Percentiles rank a stretch among this genome's conserved stretches.
Conservation (phyloP, 1,140 invertebrate genomes). For the Limonius californicus region DNA sequence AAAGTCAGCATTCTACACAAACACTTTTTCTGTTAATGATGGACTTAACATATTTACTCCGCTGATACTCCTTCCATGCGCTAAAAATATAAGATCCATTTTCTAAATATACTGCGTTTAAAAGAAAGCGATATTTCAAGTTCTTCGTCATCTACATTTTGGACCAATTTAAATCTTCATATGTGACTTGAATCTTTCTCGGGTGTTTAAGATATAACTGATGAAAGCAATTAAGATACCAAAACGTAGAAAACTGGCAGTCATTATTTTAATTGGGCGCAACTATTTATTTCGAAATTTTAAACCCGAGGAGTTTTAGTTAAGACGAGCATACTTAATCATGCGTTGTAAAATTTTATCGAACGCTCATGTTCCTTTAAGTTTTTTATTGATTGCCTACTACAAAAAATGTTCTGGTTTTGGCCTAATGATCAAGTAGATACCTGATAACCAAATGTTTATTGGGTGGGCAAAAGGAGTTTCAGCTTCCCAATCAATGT, state of each 20-base stretch:
- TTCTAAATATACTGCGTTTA: too few relatives aligned
- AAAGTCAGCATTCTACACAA: slow-evolving; percentile 1
- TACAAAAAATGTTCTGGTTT: too few relatives aligned
- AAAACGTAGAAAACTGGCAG: background rate
- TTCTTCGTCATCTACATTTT: too few relatives aligned
- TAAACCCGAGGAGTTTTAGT: background rate
- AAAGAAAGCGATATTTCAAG: too few relatives aligned
- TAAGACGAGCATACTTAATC: background rate
- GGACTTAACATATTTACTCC: too few relatives aligned
- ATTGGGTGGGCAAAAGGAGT: too few relatives aligned
- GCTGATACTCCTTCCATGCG: too few relatives aligned
- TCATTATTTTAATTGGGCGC: background rate
- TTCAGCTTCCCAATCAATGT: too few relatives aligned
- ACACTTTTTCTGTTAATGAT: too few relatives aligned
- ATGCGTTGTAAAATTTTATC: background rate
- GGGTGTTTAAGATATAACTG: background rate
- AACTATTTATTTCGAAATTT: background rate
- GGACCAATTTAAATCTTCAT: background rate
- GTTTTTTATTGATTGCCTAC: background rate
- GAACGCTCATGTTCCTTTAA: background rate
- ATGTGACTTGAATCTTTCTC: background rate
- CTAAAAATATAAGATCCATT: too few relatives aligned
- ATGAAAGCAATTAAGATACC: background rate
- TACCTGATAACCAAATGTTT: too few relatives aligned
- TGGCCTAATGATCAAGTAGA: too few relatives aligned